phyloP scores from a whole-genome alignment of 2,113 vertebrate species.

The Odontesthes bonariensis region DNA sequence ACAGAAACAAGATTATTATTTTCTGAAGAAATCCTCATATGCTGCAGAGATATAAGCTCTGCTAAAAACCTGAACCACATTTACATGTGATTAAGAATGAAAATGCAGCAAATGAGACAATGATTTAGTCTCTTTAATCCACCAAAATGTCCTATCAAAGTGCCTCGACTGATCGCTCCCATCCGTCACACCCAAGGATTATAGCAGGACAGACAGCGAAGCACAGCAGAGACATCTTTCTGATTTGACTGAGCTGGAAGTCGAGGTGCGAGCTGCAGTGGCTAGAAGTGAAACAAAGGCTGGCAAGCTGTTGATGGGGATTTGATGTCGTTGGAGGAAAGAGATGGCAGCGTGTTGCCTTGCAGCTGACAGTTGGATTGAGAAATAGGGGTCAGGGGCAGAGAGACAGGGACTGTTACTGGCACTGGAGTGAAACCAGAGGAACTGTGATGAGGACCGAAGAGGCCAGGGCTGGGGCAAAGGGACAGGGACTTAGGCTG shows the following conservation, averaged over 20 bases:
- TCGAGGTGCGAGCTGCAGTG: slow-evolving; percentile 33
- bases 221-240: slow-evolving; percentile 55
- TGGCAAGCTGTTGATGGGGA: slow-evolving; percentile 56
- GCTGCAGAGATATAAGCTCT: slow-evolving; percentile 48
- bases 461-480: slow-evolving; percentile 51
- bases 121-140: slow-evolving; percentile 70
- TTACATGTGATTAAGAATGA: slow-evolving; percentile 67
- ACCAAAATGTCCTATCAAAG: slow-evolving; percentile 50
- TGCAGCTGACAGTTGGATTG: slow-evolving; percentile 42
- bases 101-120: slow-evolving; percentile 49
- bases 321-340: slow-evolving; percentile 50
- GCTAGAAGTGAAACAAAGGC: slow-evolving; percentile 45
- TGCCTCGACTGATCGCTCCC: slow-evolving; percentile 53
- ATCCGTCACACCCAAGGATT: slow-evolving; percentile 64
- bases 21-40: slow-evolving; percentile 26
- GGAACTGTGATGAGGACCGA: slow-evolving; percentile 59
- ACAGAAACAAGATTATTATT: slow-evolving; percentile 44
- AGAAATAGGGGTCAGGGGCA: slow-evolving; percentile 51
- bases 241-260: slow-evolving; percentile 64
- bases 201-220: slow-evolving; percentile 57
- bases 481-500: slow-evolving; percentile 64
- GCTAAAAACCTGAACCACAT: slow-evolving; percentile 58
- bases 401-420: slow-evolving; percentile 43
- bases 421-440: slow-evolving; percentile 46
- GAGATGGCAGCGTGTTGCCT: slow-evolving; percentile 32